These are phyloP conservation scores for Crotophaga sulcirostris DNA, from an alignment of 2,113 vertebrate genomes.

Conservation along the genomic window DNA sequence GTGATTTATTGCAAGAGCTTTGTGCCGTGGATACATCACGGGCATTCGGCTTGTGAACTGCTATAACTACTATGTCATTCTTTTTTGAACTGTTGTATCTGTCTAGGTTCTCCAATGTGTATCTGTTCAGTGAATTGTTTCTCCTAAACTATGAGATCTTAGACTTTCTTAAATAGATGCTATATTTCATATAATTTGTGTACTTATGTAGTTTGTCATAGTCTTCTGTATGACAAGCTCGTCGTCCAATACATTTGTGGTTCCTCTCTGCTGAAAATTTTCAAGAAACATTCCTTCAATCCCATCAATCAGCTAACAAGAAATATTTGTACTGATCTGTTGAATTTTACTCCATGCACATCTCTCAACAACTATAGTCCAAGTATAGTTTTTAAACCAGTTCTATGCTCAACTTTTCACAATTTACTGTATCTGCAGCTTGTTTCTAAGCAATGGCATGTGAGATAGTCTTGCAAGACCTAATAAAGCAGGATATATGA, in stretches of 20 bases:
- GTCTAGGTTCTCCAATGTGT: background rate
- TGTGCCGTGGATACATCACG: background rate
- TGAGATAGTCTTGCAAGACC: background rate
- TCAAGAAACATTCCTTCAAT: background rate
- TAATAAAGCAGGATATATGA: background rate
- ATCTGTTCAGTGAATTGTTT: background rate
- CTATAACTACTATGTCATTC: background rate
- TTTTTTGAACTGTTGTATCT: background rate
- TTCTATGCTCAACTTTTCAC: background rate
- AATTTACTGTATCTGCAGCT: background rate
- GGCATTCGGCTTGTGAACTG: background rate
- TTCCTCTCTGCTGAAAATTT: background rate
- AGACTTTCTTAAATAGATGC: background rate
- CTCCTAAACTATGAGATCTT: fast-evolving
- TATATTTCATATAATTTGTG: background rate
- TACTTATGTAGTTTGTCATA: background rate
- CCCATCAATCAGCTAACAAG: background rate
- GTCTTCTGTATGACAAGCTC: background rate
- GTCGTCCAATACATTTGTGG: background rate
- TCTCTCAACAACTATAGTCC: background rate
- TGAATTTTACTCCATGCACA: background rate
- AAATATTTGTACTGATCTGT: background rate
- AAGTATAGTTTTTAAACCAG: background rate
- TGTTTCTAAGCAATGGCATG: background rate
- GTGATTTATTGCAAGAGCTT: background rate